Base-by-base conservation (phyloP, 2,797 vertebrate genomes). In the Botia kubotai region DNA sequence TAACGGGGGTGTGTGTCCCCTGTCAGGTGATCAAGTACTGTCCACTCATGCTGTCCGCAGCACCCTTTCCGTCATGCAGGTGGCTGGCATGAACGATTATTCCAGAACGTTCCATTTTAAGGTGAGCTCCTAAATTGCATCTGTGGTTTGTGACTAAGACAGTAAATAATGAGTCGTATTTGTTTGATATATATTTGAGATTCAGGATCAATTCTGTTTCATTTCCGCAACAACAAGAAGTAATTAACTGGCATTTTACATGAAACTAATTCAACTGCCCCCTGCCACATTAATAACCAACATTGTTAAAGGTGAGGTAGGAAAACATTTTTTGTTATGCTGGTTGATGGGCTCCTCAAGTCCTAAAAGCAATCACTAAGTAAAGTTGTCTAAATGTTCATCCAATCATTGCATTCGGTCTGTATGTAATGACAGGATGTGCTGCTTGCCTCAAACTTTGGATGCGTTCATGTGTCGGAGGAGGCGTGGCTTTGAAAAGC, bases 11-110 rank as follows among this genome's bases (percentile, higher is more conserved):
- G 85, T 93, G 19, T 93, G 92, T 48, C 90, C 92, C 0, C 82
- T 93, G 87, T 92, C 93, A 75, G 88, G 90, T 74, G 93, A 93
- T 83, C 92, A 93, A 76, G 91, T 93, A 36, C 71, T 93, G 82
- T 89, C 90, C 0, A 87, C 91, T 0, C 67, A 50, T 4, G 87
- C 92, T 0, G 85, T 88, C 1, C 86, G 89, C 58, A 90, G 86
- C 53, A 84, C 82, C 79, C 84, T 93, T 75, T 92, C 92, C 10
- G 80, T 91, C 84, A 93, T 93, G 92, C 93, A 93, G 84, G 91
- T 92, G 76, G 91, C 91, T 0, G 92, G 92, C 62, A 91, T 93
- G 92, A 92, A 92, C 2, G 84, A 93, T 71, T 91, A 91, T 82
- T 93, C 92, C 83, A 84, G 86, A 11, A 76, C 76, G 19, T 93